Conservation (phyloP, 2,797 vertebrate species). For the Merluccius polli region DNA sequence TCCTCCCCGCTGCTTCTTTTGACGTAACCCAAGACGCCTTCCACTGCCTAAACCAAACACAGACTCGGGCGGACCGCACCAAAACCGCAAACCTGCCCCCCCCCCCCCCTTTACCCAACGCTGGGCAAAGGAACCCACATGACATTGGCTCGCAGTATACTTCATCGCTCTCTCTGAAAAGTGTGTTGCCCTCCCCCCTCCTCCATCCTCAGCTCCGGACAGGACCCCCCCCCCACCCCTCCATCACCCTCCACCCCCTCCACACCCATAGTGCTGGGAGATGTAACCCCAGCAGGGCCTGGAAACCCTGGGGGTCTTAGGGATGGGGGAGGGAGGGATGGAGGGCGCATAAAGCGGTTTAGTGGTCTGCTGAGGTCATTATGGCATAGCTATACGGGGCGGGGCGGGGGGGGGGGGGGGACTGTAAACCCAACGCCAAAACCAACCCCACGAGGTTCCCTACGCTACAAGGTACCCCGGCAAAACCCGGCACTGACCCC, state of each 20-base stretch:
- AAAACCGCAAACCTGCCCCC: background rate
- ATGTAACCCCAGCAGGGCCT: slow-evolving; percentile 17
- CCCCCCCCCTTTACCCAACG: slow-evolving; percentile 5
- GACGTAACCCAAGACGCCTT: slow-evolving; percentile 12
- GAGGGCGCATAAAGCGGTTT: slow-evolving; percentile 56
- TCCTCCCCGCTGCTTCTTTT: slow-evolving; percentile 23
- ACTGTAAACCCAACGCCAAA: slow-evolving; percentile 68
- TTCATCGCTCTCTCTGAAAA: background rate
- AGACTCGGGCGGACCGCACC: background rate
- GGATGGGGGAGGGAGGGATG: slow-evolving; percentile 27
- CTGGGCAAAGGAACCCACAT: slow-evolving; percentile 17
- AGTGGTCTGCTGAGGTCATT: slow-evolving; percentile 71
- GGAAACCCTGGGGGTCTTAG: slow-evolving; percentile 33
- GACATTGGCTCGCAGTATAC: slow-evolving; percentile 15
- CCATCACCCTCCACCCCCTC: slow-evolving; percentile 7
- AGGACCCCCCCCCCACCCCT: slow-evolving; percentile 5
- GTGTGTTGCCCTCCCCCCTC: background rate
- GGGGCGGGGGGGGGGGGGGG: slow-evolving; percentile 33
- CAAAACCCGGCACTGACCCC: slow-evolving; percentile 59
- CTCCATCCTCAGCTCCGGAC: background rate
- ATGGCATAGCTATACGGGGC: slow-evolving; percentile 48
- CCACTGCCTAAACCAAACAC: slow-evolving; percentile 15
- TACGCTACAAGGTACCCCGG: slow-evolving; percentile 67
- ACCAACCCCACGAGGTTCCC: slow-evolving; percentile 65
- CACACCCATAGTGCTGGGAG: slow-evolving; percentile 6